Evolutionary conservation across 2,113 vertebrate species (phyloP).

Genomic region (Sphaerodactylus townsendi): DNA sequence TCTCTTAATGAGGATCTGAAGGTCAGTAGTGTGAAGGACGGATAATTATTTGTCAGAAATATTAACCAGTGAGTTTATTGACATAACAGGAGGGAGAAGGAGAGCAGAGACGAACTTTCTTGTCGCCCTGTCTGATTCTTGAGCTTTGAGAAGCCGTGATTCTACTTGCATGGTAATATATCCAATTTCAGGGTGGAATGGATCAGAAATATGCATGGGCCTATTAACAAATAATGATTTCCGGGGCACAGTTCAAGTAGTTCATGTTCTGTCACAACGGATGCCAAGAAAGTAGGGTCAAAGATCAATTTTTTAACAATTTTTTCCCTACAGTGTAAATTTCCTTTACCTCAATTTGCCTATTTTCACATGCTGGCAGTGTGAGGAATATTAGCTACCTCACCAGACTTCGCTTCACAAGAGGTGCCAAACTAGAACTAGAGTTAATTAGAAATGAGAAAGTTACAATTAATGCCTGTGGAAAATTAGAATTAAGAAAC

Average conservation of each 20-base stretch:
- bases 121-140: accelerated
- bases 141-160: background rate
- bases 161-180: background rate
- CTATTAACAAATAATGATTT: background rate
- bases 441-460: no score
- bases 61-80: background rate
- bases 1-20: background rate
- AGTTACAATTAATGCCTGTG: no score
- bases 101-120: background rate
- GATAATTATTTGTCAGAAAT: background rate
- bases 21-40: background rate
- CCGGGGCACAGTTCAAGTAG: background rate
- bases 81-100: background rate
- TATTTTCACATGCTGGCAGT: no score
- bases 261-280: background rate
- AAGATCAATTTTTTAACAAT: no score
- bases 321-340: no score
- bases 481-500: no score
- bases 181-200: background rate
- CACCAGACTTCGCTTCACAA: no score
- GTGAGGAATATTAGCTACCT: no score
- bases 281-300: background rate
- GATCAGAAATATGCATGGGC: background rate
- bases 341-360: no score
- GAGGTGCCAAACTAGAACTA: no score